Conservation (phyloP, 1,140 invertebrate genomes). For the Penaeus chinensis region DNA sequence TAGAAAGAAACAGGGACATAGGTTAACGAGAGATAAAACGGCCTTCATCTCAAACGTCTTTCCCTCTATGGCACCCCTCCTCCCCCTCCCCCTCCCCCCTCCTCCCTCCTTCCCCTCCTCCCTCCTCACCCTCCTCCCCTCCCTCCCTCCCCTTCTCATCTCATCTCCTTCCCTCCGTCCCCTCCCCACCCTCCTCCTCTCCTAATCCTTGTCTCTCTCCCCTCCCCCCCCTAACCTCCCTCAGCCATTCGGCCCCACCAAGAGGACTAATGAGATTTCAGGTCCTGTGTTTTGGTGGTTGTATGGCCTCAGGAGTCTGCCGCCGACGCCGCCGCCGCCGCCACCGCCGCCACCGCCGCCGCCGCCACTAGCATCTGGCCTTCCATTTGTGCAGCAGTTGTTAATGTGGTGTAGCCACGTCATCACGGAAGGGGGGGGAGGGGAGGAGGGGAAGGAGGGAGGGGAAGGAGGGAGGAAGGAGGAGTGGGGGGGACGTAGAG, state of each 20-base stretch:
- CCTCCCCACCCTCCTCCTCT: not conserved
- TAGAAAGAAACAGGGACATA: too few species aligned
- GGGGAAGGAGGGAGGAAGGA: not conserved
- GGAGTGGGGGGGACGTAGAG: conserved; percentile 15
- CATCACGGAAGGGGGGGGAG: not conserved
- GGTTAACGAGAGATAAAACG: too few species aligned
- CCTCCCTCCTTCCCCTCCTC: not conserved
- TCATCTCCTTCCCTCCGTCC: rapidly evolving
- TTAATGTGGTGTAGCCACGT: conserved; percentile 34
- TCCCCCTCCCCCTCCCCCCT: not conserved
- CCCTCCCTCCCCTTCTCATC: too few species aligned
- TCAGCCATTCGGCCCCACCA: conserved; percentile 28
- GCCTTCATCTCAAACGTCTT: too few species aligned
- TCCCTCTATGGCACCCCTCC: not conserved
- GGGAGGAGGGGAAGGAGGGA: not conserved
- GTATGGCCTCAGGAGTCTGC: conserved; percentile 10
- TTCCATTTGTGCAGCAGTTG: conserved; percentile 48
- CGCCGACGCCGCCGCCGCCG: too few species aligned
- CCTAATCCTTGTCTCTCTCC: too few species aligned
- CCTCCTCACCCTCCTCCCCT: not conserved
- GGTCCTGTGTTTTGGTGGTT: conserved; percentile 31
- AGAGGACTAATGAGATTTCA: conserved; percentile 54
- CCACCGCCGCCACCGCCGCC: not conserved
- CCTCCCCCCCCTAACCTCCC: conserved; percentile 31
- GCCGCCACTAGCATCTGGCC: conserved; percentile 37